Percentiles rank a stretch among this genome's conserved stretches.
phyloP scores from a whole-genome alignment of 2,113 vertebrate genomes.

The Narcine bancroftii region DNA sequence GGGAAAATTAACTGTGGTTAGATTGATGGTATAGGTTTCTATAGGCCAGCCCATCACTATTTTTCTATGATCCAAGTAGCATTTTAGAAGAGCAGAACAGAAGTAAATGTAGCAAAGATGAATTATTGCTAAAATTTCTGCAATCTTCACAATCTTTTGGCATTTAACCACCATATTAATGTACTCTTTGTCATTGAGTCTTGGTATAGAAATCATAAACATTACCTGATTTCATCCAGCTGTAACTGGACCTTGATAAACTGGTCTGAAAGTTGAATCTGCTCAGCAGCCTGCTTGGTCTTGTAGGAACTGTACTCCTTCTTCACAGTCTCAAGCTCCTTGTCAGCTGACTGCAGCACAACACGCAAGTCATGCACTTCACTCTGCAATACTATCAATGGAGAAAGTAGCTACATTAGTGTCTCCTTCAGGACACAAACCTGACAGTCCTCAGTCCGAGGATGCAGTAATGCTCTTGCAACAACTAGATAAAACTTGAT shows the following conservation, averaged over 20 bases:
- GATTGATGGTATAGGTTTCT: too few relatives aligned
- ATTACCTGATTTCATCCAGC: constrained; percentile 78
- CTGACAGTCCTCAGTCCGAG: neutral
- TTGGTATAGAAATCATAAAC: neutral
- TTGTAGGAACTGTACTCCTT: constrained; percentile 50
- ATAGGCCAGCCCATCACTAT: too few relatives aligned
- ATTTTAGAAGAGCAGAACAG: too few relatives aligned
- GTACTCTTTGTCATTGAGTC: too few relatives aligned
- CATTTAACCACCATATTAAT: too few relatives aligned
- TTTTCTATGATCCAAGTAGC: too few relatives aligned
- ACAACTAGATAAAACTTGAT: neutral
- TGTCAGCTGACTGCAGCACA: constrained; percentile 86
- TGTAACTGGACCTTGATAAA: constrained; percentile 77
- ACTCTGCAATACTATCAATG: constrained; percentile 67
- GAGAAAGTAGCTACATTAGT: neutral
- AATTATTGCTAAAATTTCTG: too few relatives aligned
- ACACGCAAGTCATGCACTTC: constrained; percentile 84
- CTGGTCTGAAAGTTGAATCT: constrained; percentile 64
- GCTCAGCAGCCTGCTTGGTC: constrained; percentile 68
- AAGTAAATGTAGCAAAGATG: too few relatives aligned
- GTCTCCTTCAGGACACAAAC: neutral
- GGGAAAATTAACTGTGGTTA: too few relatives aligned
- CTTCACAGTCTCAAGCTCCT: constrained; percentile 67
- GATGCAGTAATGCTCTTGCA: neutral
- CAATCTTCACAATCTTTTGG: too few relatives aligned